Conservation (phyloP, 2,888 invertebrate species). For the Cantharis rustica region DNA sequence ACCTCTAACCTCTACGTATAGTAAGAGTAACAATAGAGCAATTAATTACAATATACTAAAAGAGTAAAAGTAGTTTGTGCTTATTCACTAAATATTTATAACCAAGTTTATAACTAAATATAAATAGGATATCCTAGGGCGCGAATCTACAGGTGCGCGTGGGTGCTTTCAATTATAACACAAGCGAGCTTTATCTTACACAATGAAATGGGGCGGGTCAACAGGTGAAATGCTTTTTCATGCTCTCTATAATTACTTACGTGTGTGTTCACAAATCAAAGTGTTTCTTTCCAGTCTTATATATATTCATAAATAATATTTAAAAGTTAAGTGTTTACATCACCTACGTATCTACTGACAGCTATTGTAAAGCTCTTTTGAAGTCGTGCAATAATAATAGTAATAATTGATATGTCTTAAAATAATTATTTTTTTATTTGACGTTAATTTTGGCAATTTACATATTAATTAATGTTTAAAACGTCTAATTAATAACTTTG, state of each 20-base stretch:
- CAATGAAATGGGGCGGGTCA: slow-evolving; percentile 43
- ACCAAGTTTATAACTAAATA: slow-evolving; percentile 5
- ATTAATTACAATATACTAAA: background rate
- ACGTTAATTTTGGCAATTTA: background rate
- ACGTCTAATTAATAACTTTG: background rate
- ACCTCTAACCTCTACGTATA: background rate
- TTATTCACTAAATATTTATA: background rate
- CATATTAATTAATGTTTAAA: background rate
- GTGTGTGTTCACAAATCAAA: slow-evolving; percentile 36
- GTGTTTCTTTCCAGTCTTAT: slow-evolving; percentile 19
- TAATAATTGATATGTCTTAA: background rate
- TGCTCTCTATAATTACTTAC: slow-evolving; percentile 42
- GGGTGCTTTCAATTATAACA: slow-evolving; percentile 45
- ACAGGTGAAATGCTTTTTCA: slow-evolving; percentile 42
- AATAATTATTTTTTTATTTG: background rate
- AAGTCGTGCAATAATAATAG: background rate
- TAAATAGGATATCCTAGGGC: slow-evolving; percentile 20
- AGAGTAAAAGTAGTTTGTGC: background rate
- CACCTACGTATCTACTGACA: background rate
- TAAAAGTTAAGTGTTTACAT: background rate
- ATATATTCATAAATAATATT: slow-evolving; percentile 21
- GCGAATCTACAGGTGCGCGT: slow-evolving; percentile 35
- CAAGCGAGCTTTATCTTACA: slow-evolving; percentile 38
- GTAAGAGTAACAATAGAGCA: background rate
- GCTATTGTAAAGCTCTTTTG: background rate